These are phyloP conservation scores for Nebria brevicollis DNA, from an alignment of 2,888 invertebrate genomes.

Conservation along the genomic window DNA sequence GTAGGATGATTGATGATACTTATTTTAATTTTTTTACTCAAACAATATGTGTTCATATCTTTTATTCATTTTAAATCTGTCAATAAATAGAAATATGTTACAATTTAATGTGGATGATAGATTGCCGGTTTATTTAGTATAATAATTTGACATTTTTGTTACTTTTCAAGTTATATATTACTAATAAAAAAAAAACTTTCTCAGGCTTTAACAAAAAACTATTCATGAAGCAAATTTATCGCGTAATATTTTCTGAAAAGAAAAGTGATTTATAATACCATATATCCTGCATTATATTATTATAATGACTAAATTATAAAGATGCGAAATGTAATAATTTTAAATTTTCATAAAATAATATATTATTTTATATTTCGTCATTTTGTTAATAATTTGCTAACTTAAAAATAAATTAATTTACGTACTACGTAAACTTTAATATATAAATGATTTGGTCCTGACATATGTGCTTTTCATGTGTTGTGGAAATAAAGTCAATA, in stretches of 20 bases:
- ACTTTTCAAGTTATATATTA: not conserved
- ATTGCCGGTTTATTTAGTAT: not conserved
- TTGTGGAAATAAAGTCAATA: too few relatives aligned
- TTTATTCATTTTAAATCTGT: not conserved
- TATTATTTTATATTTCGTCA: too few relatives aligned
- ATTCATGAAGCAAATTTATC: not conserved
- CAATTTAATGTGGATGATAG: not conserved
- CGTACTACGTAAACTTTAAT: too few relatives aligned
- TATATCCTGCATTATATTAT: not conserved
- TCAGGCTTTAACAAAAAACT: not conserved
- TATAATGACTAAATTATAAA: not conserved
- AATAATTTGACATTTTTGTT: not conserved
- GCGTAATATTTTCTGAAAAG: not conserved
- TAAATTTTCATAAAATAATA: too few relatives aligned
- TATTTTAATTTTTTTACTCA: not conserved
- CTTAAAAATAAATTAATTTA: too few relatives aligned
- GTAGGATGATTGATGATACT: not conserved
- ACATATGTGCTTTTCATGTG: too few relatives aligned
- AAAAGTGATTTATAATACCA: not conserved
- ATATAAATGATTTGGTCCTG: too few relatives aligned
- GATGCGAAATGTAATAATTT: not conserved
- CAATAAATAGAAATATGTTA: not conserved
- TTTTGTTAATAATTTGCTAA: too few relatives aligned
- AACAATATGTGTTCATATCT: not conserved
- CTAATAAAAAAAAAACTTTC: not conserved